Evolutionary conservation across 2,888 invertebrate genomes (phyloP).

Genomic region (Exephanes ischioxanthus): DNA sequence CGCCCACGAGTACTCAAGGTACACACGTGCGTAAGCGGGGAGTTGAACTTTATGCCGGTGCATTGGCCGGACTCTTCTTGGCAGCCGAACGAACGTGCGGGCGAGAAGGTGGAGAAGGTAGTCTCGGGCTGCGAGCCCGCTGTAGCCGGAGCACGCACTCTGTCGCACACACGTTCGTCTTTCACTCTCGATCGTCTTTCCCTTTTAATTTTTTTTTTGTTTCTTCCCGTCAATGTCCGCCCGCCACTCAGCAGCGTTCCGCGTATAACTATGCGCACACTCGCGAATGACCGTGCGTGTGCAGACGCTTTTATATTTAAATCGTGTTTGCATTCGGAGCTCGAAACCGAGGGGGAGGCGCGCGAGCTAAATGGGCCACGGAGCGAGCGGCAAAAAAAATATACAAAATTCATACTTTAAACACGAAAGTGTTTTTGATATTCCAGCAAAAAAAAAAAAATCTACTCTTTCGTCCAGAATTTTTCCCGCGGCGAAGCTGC

Average conservation of each 20-base stretch:
- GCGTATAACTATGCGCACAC: neutral
- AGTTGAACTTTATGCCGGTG: constrained; percentile 63
- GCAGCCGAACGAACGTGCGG: constrained; percentile 44
- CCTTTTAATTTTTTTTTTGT: neutral
- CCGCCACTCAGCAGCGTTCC: constrained; percentile 1
- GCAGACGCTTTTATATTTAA: constrained; percentile 19
- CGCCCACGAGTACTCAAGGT: constrained; percentile 37
- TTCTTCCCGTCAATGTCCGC: neutral
- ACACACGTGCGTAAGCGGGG: constrained; percentile 47
- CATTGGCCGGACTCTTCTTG: constrained; percentile 63
- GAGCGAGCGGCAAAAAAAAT: neutral
- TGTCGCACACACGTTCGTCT: constrained; percentile 38
- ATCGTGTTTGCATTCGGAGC: constrained; percentile 6
- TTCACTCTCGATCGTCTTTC: neutral
- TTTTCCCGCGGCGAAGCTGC: neutral
- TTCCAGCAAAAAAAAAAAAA: neutral
- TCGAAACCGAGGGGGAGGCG: neutral
- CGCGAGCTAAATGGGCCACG: neutral
- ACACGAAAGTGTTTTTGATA: neutral
- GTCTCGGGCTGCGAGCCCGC: constrained; percentile 14
- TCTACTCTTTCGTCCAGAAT: neutral
- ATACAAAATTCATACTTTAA: neutral
- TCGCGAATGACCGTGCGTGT: constrained; percentile 11
- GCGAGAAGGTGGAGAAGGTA: constrained; percentile 12
- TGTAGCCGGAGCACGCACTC: constrained; percentile 38